A percentile compares a stretch with the other conserved stretches of the same genome.
phyloP scores from a whole-genome alignment of 2,888 invertebrate genomes.

The Conus canariensis region DNA sequence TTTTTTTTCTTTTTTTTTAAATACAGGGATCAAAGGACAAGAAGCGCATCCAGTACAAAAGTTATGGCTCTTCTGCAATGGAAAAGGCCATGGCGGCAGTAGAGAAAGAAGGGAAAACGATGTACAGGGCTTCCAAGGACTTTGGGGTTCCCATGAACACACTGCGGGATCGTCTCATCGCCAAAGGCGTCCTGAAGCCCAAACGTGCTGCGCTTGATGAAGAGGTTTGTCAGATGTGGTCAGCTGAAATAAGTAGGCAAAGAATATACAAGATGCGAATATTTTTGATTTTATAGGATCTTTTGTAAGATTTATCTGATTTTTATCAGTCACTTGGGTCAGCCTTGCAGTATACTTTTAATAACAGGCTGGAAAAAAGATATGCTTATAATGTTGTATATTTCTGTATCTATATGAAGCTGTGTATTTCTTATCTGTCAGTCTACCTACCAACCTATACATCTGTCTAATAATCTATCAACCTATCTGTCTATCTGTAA shows the following conservation, averaged over 20 bases:
- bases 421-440: not conserved
- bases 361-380: too few species aligned
- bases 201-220: not conserved
- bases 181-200: slow-evolving; percentile 2
- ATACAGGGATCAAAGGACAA: not conserved
- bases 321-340: too few species aligned
- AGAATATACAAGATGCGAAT: not conserved
- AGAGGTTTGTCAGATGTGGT: not conserved
- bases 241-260: not conserved
- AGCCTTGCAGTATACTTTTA: too few species aligned
- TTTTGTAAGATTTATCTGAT: too few species aligned
- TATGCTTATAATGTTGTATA: too few species aligned
- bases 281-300: not conserved
- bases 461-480: too few species aligned
- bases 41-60: slow-evolving; percentile 21
- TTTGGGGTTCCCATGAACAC: slow-evolving; percentile 29
- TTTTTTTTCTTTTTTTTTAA: not conserved
- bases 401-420: too few species aligned
- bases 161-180: slow-evolving; percentile 19
- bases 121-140: slow-evolving; percentile 31
- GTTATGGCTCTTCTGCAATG: not conserved
- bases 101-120: slow-evolving; percentile 1
- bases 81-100: slow-evolving; percentile 23
- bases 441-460: too few species aligned
- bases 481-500: not conserved